Evolutionary conservation across 2,797 vertebrate genomes (phyloP), one percentile per base, ranked within the genome.

Genomic region (Microhierax caerulescens): DNA sequence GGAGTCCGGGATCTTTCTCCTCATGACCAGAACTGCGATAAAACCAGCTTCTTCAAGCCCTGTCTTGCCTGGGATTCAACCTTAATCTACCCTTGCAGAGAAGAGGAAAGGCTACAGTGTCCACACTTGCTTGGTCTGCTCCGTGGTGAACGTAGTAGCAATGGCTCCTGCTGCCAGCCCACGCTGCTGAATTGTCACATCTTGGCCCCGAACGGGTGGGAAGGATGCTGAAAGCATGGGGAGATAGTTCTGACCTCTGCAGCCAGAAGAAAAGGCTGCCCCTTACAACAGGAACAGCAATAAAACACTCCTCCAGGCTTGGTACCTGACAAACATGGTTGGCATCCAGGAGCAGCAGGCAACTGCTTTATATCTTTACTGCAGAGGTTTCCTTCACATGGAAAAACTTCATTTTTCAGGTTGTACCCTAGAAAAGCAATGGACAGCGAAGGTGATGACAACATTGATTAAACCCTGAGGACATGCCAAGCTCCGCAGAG

Each of bases 131-230:
- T 60, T 57, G 80, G 21, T 50, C 20, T 75, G 57, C 51, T 69
- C 27, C 0, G 0, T 0, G 5, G 19, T n/a, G 63, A 93, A 1
- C 13, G 3, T 4, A 25, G 34, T 13, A 72, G 30, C 43, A 61
- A 32, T 17, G 34, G 25, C 36, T 61, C 39, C 63, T 28, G 51
- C 63, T 79, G 39, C 51, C 59, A 70, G 61, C 24, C 83, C 63
- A 34, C 2, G 0, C 30, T 37, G 39, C 70, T 68, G 57, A 43
- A 34, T 10, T 36, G 47, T 27, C 79, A 20, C 21, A 23, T 65
- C 75, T 61, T 37, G 51, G 19, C 45, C 75, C 50, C 36, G 54
- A 2, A 30, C 16, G 10, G 21, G 25, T 47, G 34, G 60, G 48
- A 3, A 37, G 85, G 65, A 24, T 36, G 61, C 4, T 25, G 34